phyloP scores from a whole-genome alignment of 2,888 invertebrate genomes.

The Operophtera brumata region DNA sequence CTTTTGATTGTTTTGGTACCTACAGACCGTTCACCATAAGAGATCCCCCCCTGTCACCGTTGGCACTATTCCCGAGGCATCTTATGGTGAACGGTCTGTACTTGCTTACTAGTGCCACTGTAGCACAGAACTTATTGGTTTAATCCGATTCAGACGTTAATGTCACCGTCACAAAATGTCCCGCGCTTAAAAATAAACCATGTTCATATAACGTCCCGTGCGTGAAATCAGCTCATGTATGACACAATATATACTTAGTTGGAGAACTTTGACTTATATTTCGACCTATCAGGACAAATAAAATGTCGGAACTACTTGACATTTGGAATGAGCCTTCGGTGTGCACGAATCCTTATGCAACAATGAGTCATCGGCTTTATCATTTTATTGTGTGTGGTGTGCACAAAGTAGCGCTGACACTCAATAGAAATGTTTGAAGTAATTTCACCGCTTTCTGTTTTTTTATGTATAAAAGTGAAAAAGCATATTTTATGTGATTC shows the following conservation, averaged over 20 bases:
- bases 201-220: too few relatives aligned
- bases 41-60: too few relatives aligned
- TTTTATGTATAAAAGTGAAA: slow-evolving; percentile 5
- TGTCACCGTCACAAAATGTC: too few relatives aligned
- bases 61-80: too few relatives aligned
- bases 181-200: too few relatives aligned
- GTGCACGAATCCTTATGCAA: slow-evolving; percentile 37
- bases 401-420: slow-evolving; percentile 29
- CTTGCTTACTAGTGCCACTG: too few relatives aligned
- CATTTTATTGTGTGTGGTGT: slow-evolving; percentile 28
- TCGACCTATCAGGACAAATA: slow-evolving; percentile 21
- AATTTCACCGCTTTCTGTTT: slow-evolving; percentile 56
- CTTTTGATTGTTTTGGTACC: too few relatives aligned
- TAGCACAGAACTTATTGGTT: too few relatives aligned
- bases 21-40: too few relatives aligned
- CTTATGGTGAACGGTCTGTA: too few relatives aligned
- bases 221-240: too few relatives aligned
- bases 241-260: slow-evolving; percentile 4
- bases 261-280: slow-evolving; percentile 16
- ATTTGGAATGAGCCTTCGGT: slow-evolving; percentile 26
- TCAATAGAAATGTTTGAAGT: slow-evolving; percentile 38
- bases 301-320: slow-evolving; percentile 29
- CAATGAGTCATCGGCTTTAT: slow-evolving; percentile 39
- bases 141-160: too few relatives aligned
- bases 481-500: neutral